Conservation (phyloP, 2,113 vertebrate species). For the Vombatus ursinus region DNA sequence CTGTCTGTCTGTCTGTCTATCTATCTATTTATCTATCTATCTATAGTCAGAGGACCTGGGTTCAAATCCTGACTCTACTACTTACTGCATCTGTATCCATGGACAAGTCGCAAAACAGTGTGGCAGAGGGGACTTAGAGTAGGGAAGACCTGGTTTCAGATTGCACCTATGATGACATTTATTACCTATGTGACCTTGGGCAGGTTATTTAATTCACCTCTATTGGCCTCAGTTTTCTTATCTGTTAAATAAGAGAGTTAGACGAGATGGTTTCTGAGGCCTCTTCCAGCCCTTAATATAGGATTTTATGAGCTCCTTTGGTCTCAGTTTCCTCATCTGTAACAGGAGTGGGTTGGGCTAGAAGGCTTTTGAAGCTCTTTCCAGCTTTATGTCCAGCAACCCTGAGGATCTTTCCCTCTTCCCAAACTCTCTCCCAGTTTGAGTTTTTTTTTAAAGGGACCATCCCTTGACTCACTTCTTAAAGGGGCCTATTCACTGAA, state of each 20-base stretch:
- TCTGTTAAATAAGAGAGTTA: not conserved
- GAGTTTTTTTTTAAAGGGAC: too few relatives aligned
- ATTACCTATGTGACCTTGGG: not conserved
- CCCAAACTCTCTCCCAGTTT: too few relatives aligned
- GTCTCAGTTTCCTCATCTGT: not conserved
- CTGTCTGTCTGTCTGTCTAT: too few relatives aligned
- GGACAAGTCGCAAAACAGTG: not conserved
- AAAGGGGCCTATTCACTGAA: too few relatives aligned
- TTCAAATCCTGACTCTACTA: not conserved
- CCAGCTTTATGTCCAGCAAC: too few relatives aligned
- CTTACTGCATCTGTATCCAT: not conserved
- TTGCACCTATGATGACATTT: not conserved
- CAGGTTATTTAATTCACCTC: not conserved
- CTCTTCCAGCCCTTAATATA: too few relatives aligned
- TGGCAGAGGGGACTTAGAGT: not conserved
- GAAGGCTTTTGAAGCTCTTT: too few relatives aligned
- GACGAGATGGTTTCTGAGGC: not conserved
- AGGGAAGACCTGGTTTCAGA: not conserved
- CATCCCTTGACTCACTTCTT: too few relatives aligned
- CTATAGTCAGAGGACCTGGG: not conserved
- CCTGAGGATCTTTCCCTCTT: too few relatives aligned
- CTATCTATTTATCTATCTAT: too few relatives aligned
- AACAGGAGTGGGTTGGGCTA: not conserved
- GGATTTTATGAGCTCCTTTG: too few relatives aligned
- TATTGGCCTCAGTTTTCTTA: not conserved